Conservation (phyloP, 2,888 invertebrate species). For the Sarcophaga variegata region DNA sequence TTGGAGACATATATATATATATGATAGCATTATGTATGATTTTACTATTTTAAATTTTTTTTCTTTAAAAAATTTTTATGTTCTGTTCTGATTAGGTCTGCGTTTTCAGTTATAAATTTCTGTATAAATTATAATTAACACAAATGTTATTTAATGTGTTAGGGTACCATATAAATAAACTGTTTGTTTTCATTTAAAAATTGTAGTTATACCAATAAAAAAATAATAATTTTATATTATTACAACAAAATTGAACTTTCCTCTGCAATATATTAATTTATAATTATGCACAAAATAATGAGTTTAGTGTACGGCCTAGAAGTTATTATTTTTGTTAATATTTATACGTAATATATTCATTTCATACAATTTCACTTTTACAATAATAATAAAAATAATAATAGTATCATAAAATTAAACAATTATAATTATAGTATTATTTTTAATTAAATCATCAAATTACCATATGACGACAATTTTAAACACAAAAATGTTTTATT, state of each 20-base stretch:
- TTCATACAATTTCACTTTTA: slow-evolving; percentile 36
- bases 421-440: slow-evolving; percentile 45
- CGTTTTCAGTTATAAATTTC: background rate
- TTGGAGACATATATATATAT: slow-evolving; percentile 72
- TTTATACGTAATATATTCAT: slow-evolving; percentile 38
- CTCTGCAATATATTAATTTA: slow-evolving; percentile 50
- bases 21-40: slow-evolving; percentile 36
- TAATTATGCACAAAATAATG: slow-evolving; percentile 33
- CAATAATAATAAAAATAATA: slow-evolving; percentile 40
- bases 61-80: slow-evolving; percentile 56
- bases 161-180: background rate
- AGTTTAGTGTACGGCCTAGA: slow-evolving; percentile 34
- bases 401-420: slow-evolving; percentile 39
- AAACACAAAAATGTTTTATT: slow-evolving; percentile 36
- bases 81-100: slow-evolving; percentile 37
- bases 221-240: slow-evolving; percentile 23
- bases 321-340: slow-evolving; percentile 49
- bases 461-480: slow-evolving; percentile 15
- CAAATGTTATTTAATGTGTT: slow-evolving; percentile 2
- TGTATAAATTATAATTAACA: slow-evolving; percentile 10
- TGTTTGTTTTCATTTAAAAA: background rate
- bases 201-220: slow-evolving; percentile 23
- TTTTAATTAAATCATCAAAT: slow-evolving; percentile 31
- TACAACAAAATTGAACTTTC: slow-evolving; percentile 47
- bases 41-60: slow-evolving; percentile 58